These are phyloP conservation scores for Enteromius afrohamiltoni DNA, from an alignment of 2,797 vertebrate species.

Conservation along the genomic window DNA sequence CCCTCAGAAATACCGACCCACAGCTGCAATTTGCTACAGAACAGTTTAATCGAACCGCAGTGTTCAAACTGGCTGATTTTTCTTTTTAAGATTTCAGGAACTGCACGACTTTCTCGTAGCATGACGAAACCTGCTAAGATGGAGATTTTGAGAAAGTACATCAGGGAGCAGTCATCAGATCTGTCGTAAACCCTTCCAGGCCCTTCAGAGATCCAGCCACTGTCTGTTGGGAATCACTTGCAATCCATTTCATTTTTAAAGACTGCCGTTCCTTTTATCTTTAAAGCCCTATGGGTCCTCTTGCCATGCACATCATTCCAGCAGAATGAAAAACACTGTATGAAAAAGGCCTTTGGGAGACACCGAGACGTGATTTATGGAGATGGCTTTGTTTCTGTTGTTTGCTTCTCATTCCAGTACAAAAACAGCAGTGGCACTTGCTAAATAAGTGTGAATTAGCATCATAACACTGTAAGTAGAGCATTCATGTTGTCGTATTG, in stretches of 20 bases:
- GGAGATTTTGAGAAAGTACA: background rate
- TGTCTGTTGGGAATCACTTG: slow-evolving; percentile 30
- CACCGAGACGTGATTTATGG: slow-evolving; percentile 5
- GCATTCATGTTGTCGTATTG: background rate
- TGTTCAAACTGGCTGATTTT: background rate
- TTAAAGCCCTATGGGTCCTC: slow-evolving; percentile 1
- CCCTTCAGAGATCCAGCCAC: slow-evolving; percentile 6
- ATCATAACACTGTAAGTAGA: background rate
- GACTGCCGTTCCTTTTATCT: background rate
- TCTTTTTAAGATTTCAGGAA: background rate
- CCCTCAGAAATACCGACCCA: background rate
- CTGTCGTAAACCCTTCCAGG: background rate
- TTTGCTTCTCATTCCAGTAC: slow-evolving; percentile 9
- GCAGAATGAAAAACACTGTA: slow-evolving; percentile 27
- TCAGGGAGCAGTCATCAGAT: background rate
- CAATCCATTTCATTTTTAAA: slow-evolving; percentile 27
- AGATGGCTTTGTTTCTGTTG: slow-evolving; percentile 8
- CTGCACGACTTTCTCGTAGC: background rate
- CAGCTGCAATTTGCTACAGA: background rate
- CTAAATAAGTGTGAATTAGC: slow-evolving; percentile 31
- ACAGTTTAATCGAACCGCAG: background rate
- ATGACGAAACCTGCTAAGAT: background rate
- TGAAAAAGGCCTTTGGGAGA: slow-evolving; percentile 27
- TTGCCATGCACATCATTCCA: slow-evolving; percentile 28
- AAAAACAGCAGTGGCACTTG: slow-evolving; percentile 11